Conservation (phyloP, 2,113 vertebrate species). For the Bambusicola thoracicus region DNA sequence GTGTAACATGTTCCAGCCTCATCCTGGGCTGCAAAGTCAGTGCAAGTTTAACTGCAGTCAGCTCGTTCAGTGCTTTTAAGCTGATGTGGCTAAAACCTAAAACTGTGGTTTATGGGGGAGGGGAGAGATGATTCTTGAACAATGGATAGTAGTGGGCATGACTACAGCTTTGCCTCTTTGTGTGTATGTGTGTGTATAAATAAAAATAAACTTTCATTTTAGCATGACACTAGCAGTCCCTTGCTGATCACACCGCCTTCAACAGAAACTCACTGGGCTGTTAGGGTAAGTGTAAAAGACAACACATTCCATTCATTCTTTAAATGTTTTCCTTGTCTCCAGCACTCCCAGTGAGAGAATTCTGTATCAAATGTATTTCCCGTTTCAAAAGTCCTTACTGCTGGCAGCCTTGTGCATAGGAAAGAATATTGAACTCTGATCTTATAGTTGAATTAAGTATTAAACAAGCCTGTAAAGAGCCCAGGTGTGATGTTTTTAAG, state of each 20-base stretch:
- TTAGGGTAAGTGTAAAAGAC: constrained; percentile 86
- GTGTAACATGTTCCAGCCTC: neutral
- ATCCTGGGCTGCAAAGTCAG: neutral
- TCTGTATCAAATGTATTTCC: neutral
- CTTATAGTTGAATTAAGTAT: neutral
- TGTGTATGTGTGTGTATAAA: neutral
- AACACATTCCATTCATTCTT: constrained; percentile 9
- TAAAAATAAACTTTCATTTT: constrained; percentile 23
- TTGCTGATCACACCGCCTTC: constrained; percentile 81
- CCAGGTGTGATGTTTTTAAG: neutral
- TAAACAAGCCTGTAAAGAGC: neutral
- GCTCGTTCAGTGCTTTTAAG: neutral
- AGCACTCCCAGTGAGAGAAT: neutral
- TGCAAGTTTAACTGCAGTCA: neutral
- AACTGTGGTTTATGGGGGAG: neutral
- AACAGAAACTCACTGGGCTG: constrained; percentile 88
- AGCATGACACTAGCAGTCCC: constrained; percentile 94
- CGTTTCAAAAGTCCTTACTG: neutral
- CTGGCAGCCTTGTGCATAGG: neutral
- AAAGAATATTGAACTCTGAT: neutral
- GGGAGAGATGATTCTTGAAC: neutral
- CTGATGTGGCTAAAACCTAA: neutral
- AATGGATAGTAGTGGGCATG: neutral
- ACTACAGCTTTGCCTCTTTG: neutral
- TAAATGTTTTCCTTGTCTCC: neutral